Percentiles rank a stretch among this genome's conserved stretches.
phyloP scores from a whole-genome alignment of 2,797 vertebrate genomes.

The Eospalax fontanierii region DNA sequence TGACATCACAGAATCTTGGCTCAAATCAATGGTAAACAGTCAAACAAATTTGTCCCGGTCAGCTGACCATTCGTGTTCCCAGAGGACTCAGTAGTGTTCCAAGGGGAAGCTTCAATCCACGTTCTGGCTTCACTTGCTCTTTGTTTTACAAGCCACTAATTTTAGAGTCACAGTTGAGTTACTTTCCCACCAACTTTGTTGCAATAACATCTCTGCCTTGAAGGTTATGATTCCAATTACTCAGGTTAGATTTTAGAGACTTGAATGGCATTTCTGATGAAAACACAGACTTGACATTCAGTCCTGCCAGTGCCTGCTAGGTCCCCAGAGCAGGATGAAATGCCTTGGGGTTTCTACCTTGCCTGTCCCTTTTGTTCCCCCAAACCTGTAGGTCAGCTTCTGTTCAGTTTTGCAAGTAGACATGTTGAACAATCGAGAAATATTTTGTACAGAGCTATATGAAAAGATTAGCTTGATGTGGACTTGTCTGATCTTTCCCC shows the following conservation, averaged over 20 bases:
- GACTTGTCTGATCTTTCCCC: not conserved
- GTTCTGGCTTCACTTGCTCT: not conserved
- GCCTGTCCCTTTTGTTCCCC: not conserved
- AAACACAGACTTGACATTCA: not conserved
- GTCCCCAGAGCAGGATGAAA: not conserved
- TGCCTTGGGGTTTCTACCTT: not conserved
- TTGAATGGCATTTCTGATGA: not conserved
- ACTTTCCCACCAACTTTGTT: not conserved
- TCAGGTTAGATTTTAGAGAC: not conserved
- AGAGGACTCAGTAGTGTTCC: not conserved
- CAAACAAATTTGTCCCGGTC: not conserved
- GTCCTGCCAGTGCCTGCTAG: too few relatives aligned
- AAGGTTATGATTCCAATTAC: not conserved
- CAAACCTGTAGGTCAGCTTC: not conserved
- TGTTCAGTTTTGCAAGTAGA: not conserved
- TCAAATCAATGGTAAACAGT: not conserved
- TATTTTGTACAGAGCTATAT: not conserved
- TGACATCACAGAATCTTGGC: not conserved
- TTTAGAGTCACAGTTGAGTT: not conserved
- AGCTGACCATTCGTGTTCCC: not conserved
- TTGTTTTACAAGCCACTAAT: not conserved
- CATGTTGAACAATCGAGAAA: not conserved
- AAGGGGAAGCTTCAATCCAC: not conserved
- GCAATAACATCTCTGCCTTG: not conserved
- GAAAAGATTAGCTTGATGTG: not conserved